Conservation (phyloP, 35 echinoderm and acorn worm genomes). For the Patiria miniata region DNA sequence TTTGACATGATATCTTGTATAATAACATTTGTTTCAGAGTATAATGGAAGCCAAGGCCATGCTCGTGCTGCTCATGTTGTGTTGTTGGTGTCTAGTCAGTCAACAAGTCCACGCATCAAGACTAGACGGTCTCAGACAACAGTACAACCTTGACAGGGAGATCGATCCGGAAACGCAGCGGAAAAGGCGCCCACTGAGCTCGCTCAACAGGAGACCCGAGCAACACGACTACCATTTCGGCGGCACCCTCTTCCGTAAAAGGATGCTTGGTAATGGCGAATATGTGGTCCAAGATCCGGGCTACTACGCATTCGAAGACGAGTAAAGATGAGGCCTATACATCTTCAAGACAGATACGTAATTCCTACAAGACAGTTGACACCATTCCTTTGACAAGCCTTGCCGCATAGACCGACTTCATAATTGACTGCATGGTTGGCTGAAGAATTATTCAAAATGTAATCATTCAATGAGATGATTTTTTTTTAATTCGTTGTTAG, state of each 20-base stretch:
- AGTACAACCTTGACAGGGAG: background rate
- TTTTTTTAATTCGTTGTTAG: too few relatives aligned
- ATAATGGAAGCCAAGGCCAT: background rate
- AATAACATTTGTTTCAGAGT: too few relatives aligned
- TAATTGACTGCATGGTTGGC: too few relatives aligned
- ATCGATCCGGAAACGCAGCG: background rate
- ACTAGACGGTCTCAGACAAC: background rate
- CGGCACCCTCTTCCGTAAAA: background rate
- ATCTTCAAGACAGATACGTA: background rate
- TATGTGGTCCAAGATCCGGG: background rate
- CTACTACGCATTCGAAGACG: slow-evolving; percentile 20
- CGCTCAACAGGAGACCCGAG: background rate
- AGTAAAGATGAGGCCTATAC: background rate
- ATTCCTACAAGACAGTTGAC: background rate
- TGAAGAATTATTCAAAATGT: too few relatives aligned
- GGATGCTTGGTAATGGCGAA: background rate
- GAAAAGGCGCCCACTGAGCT: background rate
- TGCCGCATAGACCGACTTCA: too few relatives aligned
- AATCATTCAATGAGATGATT: too few relatives aligned
- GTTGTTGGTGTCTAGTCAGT: slow-evolving; percentile 24
- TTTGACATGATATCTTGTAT: too few relatives aligned
- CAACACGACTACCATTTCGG: background rate
- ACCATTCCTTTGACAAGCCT: too few relatives aligned
- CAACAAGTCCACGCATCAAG: background rate
- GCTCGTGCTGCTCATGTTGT: background rate